Conservation (phyloP, 1,140 invertebrate species). For the Bombus terrestris region DNA sequence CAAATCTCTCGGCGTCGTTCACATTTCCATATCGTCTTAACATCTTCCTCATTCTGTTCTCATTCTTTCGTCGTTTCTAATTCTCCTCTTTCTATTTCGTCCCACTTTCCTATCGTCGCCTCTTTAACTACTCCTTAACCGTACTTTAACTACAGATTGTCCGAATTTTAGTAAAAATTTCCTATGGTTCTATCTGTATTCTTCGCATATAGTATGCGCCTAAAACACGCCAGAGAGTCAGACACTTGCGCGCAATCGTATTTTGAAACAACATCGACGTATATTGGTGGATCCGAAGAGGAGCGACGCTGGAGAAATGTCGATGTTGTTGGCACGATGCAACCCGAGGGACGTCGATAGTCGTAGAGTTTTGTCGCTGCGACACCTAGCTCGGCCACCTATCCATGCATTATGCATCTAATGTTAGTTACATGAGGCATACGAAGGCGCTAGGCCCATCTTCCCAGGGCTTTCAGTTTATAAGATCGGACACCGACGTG, state of each 20-base stretch:
- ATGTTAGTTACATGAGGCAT: slow-evolving; percentile 77
- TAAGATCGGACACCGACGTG: slow-evolving; percentile 67
- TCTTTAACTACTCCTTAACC: neutral
- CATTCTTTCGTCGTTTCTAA: neutral
- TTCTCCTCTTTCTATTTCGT: neutral
- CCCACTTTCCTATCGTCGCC: neutral
- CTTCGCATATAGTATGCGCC: too few species aligned
- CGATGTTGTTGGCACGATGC: slow-evolving; percentile 19
- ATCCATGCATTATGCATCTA: slow-evolving; percentile 76
- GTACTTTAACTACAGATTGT: neutral
- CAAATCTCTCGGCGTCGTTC: neutral
- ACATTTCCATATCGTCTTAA: slow-evolving; percentile 14
- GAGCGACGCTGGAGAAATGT: neutral
- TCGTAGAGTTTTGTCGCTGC: slow-evolving; percentile 60
- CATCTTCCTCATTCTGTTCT: slow-evolving; percentile 2
- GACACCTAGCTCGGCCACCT: slow-evolving; percentile 69
- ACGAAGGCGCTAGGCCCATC: slow-evolving; percentile 69
- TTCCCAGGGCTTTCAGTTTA: slow-evolving; percentile 66
- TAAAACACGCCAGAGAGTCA: neutral
- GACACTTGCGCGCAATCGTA: neutral
- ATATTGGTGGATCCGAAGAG: slow-evolving; percentile 19
- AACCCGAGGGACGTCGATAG: slow-evolving; percentile 46
- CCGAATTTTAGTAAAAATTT: neutral
- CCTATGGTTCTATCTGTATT: neutral
- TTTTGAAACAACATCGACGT: slow-evolving; percentile 23